A percentile compares a stretch with the other conserved stretches of the same genome.
Evolutionary conservation across 2,797 vertebrate species (phyloP).

Genomic region (Meriones psammophilus): DNA sequence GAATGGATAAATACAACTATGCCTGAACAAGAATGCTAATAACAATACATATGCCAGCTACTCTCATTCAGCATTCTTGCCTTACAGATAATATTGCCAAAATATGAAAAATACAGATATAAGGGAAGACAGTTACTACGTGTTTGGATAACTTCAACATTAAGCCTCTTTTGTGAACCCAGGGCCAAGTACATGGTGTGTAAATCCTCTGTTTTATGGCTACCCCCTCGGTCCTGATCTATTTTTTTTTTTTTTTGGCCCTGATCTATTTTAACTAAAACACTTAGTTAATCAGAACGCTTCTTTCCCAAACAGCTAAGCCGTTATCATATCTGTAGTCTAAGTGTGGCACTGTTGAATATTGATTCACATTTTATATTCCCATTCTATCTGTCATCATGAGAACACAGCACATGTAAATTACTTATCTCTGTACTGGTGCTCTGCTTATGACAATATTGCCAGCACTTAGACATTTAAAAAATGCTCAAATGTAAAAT

Average conservation of each 20-base stretch:
- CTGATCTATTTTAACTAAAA: not conserved
- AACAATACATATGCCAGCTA: not conserved
- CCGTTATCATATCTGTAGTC: not conserved
- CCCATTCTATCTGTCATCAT: slow-evolving; percentile 34
- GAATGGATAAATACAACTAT: slow-evolving; percentile 49
- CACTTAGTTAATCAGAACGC: not conserved
- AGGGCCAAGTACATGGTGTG: not conserved
- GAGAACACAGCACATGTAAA: not conserved
- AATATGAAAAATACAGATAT: not conserved
- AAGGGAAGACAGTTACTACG: not conserved
- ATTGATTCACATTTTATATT: slow-evolving; percentile 46
- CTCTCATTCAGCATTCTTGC: not conserved
- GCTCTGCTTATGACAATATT: not conserved
- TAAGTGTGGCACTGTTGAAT: not conserved
- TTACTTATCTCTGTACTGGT: slow-evolving; percentile 35
- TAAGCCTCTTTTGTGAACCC: not conserved
- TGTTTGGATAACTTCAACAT: not conserved
- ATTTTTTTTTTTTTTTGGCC: not conserved
- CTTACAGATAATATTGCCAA: not conserved
- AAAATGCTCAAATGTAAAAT: slow-evolving; percentile 44
- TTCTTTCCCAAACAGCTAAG: slow-evolving; percentile 32
- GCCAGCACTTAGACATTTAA: slow-evolving; percentile 37
- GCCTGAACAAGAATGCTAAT: slow-evolving; percentile 29
- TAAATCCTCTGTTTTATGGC: not conserved
- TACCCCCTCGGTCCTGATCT: not conserved